Evolutionary conservation across 2,888 invertebrate species (phyloP), one percentile per base, ranked within the genome.

Genomic region (Limnephilus lunatus): DNA sequence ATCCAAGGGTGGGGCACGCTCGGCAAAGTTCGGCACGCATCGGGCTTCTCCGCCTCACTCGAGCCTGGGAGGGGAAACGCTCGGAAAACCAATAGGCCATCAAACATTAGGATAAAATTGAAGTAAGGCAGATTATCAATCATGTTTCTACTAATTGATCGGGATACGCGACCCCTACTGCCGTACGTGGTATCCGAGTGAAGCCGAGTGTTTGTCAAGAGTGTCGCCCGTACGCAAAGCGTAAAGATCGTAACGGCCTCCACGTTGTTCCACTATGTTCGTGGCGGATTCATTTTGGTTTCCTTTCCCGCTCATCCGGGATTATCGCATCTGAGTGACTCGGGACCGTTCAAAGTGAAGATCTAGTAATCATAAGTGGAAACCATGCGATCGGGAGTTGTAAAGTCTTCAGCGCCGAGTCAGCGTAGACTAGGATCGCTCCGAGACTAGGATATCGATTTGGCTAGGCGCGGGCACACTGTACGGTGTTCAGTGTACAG

Each of bases 11-110:
- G 92, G 93, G 92, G 92, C 92, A 85, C 88, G 81, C 32, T 90
- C 93, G 93, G 90, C 12, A 68, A n/a, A 81, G 31, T 44, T 92
- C 93, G 92, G 90, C 82, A 48, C 89, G 83, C 68, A 80, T 83
- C 92, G 91, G 86, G 39, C 91, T 83, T 44, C 68, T 83, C 92
- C 91, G 80, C 91, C 86, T 44, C 53, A 81, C 92, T 91, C 90
- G 91, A 92, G 92, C 89, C 91, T 93, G 93, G 92, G 92, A 92
- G 92, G 93, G 93, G 93, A 92, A 93, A 90, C 92, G 92, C 92
- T 93, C 91, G 91, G 92, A 92, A 93, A 91, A 90, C 93, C 93
- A 88, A 93, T 93, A 93, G 93, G 92, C 92, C 92, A 91, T 93
- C 93, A 93, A 92, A 93, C 90, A 93, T 93, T 93, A 93, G 89